These are phyloP conservation scores for Scaptomyza hsui DNA, from an alignment of 1,140 invertebrate species.

Conservation along the genomic window DNA sequence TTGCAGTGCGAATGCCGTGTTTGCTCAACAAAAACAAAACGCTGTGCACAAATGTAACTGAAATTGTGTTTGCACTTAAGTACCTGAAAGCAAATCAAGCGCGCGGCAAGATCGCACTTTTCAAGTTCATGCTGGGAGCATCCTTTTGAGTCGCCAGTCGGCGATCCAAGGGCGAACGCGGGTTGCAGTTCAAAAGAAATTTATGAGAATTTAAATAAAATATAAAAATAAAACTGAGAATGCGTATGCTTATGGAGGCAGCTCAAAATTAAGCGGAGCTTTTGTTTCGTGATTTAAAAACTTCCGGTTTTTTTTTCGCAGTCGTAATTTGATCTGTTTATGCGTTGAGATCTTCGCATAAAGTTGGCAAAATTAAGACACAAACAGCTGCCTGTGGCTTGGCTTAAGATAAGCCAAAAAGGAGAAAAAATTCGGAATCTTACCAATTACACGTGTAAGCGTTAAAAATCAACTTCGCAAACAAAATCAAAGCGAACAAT, in stretches of 20 bases:
- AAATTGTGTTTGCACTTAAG: conserved; percentile 64
- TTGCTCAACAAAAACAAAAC: conserved; percentile 69
- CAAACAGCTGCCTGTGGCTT: conserved; percentile 50
- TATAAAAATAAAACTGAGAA: conserved; percentile 10
- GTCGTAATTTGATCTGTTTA: conserved; percentile 79
- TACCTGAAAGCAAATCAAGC: conserved; percentile 64
- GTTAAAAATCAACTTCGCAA: conserved; percentile 33
- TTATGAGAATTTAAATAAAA: conserved; percentile 50
- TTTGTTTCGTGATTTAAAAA: conserved; percentile 63
- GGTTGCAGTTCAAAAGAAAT: conserved; percentile 44
- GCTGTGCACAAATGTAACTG: conserved; percentile 69
- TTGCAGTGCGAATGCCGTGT: conserved; percentile 53
- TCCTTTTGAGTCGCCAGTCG: conserved; percentile 27
- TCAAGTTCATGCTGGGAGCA: conserved; percentile 41
- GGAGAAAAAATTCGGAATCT: not conserved
- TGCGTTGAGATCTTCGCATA: conserved; percentile 62
- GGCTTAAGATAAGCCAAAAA: conserved; percentile 10
- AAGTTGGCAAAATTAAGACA: conserved; percentile 54
- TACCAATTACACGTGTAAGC: conserved; percentile 37
- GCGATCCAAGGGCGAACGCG: not conserved
- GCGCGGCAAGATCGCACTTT: conserved; percentile 20
- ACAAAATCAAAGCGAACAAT: conserved; percentile 45
- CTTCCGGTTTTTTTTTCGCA: conserved; percentile 61
- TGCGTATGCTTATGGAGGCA: conserved; percentile 26
- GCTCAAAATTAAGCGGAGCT: conserved; percentile 21